A percentile compares a stretch with the other conserved stretches of the same genome.
Evolutionary conservation across 2,888 invertebrate genomes (phyloP).

Genomic region (Heliconius erato): DNA sequence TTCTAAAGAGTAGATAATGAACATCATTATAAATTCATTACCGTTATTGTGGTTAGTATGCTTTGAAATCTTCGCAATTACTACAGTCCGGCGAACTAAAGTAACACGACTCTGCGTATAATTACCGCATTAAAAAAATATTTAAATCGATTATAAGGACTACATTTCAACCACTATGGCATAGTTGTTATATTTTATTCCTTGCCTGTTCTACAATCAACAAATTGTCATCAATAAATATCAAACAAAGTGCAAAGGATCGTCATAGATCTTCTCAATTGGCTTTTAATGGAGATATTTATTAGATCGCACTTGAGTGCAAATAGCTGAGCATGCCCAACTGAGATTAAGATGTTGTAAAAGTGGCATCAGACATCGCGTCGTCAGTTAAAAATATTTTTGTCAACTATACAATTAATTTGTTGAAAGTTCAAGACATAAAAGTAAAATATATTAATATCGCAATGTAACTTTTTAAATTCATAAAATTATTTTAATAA

Average conservation of each 20-base stretch:
- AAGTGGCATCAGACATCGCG: not conserved
- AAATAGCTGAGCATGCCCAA: slow-evolving; percentile 58
- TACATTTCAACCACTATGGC: not conserved
- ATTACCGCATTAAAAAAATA: no score
- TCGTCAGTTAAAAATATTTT: not conserved
- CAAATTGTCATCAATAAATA: slow-evolving; percentile 31
- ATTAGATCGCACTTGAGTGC: slow-evolving; percentile 47
- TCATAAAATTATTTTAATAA: not conserved
- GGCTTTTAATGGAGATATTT: slow-evolving; percentile 42
- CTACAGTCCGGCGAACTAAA: no score
- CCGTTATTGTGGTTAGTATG: not conserved
- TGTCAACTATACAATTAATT: not conserved
- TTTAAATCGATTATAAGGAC: no score
- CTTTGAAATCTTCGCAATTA: not conserved
- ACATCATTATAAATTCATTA: not conserved
- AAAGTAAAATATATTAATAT: not conserved
- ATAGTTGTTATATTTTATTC: not conserved
- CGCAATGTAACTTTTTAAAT: not conserved
- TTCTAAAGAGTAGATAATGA: not conserved
- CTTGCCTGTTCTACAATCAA: not conserved
- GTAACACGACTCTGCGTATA: no score
- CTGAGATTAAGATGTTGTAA: slow-evolving; percentile 2
- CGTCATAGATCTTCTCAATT: slow-evolving; percentile 35
- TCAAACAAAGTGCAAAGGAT: not conserved
- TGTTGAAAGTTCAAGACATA: not conserved